Base-by-base conservation (phyloP, 2,113 vertebrate species). In the Eupsittula cactorum region DNA sequence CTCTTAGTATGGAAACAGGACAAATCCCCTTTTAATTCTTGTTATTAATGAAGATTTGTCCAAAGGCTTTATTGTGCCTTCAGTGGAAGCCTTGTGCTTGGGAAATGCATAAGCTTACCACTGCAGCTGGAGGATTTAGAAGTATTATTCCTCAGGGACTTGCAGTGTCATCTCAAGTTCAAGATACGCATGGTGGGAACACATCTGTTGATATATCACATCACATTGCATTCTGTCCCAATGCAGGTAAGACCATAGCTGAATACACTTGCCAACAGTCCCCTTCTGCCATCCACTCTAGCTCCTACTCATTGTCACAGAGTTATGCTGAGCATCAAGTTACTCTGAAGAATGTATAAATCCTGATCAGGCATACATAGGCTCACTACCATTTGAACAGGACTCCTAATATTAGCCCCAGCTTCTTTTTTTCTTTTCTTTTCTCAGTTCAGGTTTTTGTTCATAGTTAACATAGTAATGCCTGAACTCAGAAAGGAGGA, bases 11-110 rank as follows among this genome's bases (percentile, higher is more conserved):
- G 53, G 69, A 96, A 97, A 93, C 21, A 79, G 57, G 68, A 86
- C 70, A 97, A 95, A 97, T 95, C 81, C 90, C 28, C 62, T 87
- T 93, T 94, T 91, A 88, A 95, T 92, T 93, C 95, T 92, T 2
- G 14, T 88, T 89, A 81, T 88, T 94, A 94, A 96, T 52, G 74
- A 88, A 97, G 84, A 93, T 92, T 94, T 97, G 88, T 91, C 92
- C 74, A 69, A 91, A 87, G 77, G 86, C 80, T 95, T 93, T 95
- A 82, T 88, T 68, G 65, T 92, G 20, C 52, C 81, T 90, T 95
- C 41, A 47, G 46, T 91, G 57, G 59, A 83, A 96, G 68, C 57
- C 73, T 82, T 77, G 27, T 78, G 46, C 47, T 90, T 49, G 64
- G 62, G 62, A 95, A 74, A 81, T 44, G 28, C 27, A 23, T 64